These are phyloP conservation scores for Xyrauchen texanus DNA, from an alignment of 2,113 vertebrate genomes.

Conservation along the genomic window DNA sequence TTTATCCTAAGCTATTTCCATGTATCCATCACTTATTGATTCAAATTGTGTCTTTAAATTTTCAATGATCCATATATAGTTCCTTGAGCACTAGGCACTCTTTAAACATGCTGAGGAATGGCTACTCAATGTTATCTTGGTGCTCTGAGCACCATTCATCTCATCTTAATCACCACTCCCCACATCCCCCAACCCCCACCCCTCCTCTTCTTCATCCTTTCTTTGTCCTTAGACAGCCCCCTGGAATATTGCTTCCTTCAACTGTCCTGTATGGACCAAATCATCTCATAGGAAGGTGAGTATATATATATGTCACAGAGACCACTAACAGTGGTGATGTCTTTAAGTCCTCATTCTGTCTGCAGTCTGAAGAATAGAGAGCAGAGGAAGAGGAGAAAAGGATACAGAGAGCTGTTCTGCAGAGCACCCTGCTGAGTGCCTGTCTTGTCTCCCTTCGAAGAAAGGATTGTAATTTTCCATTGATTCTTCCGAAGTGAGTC, in stretches of 20 bases:
- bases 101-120: background rate
- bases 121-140: background rate
- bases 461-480: background rate
- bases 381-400: constrained; percentile 2
- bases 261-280: background rate
- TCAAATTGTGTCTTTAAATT: background rate
- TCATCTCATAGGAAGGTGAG: constrained; percentile 7
- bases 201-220: background rate
- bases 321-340: constrained; percentile 65
- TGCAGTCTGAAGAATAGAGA: constrained; percentile 38
- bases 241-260: constrained; percentile 6
- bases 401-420: constrained; percentile 41
- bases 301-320: constrained; percentile 1
- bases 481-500: constrained; percentile 1
- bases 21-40: background rate
- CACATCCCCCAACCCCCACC: background rate
- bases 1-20: too few species aligned
- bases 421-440: constrained; percentile 27
- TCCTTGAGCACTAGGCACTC: background rate
- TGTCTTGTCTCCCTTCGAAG: background rate
- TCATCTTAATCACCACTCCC: constrained; percentile 9
- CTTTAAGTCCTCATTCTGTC: constrained; percentile 56
- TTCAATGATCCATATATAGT: background rate
- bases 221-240: constrained; percentile 23
- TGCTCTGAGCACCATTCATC: background rate